Base-by-base conservation (phyloP, 2,888 invertebrate species). In the Epistrophella euchroma region DNA sequence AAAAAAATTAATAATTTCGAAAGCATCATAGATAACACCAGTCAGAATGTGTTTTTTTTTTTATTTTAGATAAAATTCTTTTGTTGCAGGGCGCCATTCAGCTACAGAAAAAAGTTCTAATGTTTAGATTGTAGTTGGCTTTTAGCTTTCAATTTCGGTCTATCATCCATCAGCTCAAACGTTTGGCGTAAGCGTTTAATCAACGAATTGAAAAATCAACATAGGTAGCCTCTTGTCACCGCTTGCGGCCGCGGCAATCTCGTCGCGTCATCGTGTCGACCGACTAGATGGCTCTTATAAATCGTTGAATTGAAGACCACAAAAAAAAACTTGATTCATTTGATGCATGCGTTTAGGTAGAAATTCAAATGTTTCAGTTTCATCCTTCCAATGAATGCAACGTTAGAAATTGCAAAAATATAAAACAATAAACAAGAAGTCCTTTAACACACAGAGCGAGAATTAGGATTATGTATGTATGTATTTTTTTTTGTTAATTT, bases 181-280 rank as follows among this genome's bases (percentile, higher is more conserved):
- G 71, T 60, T 60, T 7, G 9, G 19, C 73, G 73, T 73, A 70
- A 85, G 76, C 73, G 72, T 85, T 85, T 81, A 81, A 85, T 85
- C 85, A 85, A 70, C 85, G 81, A 85, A 85, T 80, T 77, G 85
- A 73, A 81, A 85, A 76, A 81, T 85, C 80, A 84, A 72, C 84
- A 72, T 50, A 37, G 68, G 25, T 52, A 52, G 15, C 35, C 3
- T 22, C 13, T 6, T 6, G 13, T 11, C 50, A 17, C 3, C 5
- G n/a, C 17, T 32, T 7, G 7, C 50, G 28, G 28, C 28, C 28
- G 4, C 15, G 4, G 15, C 4, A 7, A 32, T 9, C 28, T 0
- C 32, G 1, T n/a, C n/a, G 6, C 43, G 1, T 5, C 45, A 0
- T 0, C 0, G 19, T 0, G 32, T 32, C 32, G 32, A 0, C n/a